Conservation (phyloP, 2,888 invertebrate genomes). For the Drosophila ustulata region DNA sequence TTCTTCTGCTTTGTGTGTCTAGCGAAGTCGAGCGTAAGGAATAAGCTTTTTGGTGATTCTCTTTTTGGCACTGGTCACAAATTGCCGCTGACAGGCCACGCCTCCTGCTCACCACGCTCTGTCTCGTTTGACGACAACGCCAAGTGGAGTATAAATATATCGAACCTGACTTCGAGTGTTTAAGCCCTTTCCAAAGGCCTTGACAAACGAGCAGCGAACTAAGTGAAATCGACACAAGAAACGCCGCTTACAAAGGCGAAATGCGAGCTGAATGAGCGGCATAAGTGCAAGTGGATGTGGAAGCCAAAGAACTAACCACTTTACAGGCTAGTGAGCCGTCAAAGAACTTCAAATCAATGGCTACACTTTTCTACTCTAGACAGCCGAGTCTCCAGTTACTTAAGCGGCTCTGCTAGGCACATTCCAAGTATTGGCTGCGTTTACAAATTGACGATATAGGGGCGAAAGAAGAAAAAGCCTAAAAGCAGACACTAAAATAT, state of each 20-base stretch:
- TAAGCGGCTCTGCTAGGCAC: not conserved
- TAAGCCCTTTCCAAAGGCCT: slow-evolving; percentile 72
- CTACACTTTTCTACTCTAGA: slow-evolving; percentile 21
- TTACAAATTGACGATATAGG: not conserved
- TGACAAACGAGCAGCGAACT: slow-evolving; percentile 47
- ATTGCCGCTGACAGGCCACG: slow-evolving; percentile 51
- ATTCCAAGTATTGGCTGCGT: not conserved
- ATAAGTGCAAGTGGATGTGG: not conserved
- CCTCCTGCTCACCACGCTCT: slow-evolving; percentile 7
- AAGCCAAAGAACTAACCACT: slow-evolving; percentile 32
- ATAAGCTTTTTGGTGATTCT: slow-evolving; percentile 34
- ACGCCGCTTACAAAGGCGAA: slow-evolving; percentile 63
- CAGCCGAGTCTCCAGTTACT: slow-evolving; percentile 28
- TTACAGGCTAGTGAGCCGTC: slow-evolving; percentile 37
- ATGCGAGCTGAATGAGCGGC: slow-evolving; percentile 10
- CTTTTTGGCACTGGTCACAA: slow-evolving; percentile 53
- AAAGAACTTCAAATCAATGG: slow-evolving; percentile 39
- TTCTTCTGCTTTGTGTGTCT: slow-evolving; percentile 5
- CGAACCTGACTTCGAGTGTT: slow-evolving; percentile 78
- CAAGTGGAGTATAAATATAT: slow-evolving; percentile 77
- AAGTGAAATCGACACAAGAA: slow-evolving; percentile 62
- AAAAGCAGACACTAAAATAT: too few relatives aligned
- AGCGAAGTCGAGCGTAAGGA: slow-evolving; percentile 30
- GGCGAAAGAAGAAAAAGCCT: not conserved
- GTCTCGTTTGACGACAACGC: slow-evolving; percentile 53